Evolutionary conservation across 2,888 invertebrate genomes (phyloP), one percentile per base, ranked within the genome.

Genomic region (Lepetodrilus schrolli): DNA sequence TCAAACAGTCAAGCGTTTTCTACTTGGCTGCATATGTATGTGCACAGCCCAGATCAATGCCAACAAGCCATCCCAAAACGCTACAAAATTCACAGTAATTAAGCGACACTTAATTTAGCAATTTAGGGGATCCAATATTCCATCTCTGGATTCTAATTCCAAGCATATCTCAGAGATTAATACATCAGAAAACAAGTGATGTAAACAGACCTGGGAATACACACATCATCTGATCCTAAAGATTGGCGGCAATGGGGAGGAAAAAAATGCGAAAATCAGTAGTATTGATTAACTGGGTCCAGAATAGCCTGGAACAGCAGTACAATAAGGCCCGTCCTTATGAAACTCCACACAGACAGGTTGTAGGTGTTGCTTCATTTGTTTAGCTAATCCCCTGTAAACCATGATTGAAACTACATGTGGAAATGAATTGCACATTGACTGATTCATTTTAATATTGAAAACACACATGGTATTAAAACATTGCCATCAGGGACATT

Each of bases 71-170:
- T 58, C 58, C 26, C 58, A 30, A 58, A 58, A 26, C 26, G 30
- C 34, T n/a, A 26, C 3, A 58, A 30, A 58, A 30, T 58, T 58
- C 30, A 30, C 58, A 58, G 58, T 58, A 58, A 58, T 26, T 58
- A 58, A 58, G 58, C 58, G 58, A 58, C 34, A 34, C 34, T 58
- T 58, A 58, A 58, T 58, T 58, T 58, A 58, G 30, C 58, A 26
- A 58, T 58, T 30, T n/a, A 58, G 34, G 58, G 34, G 34, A 58
- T 58, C 58, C 58, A 58, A 58, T 58, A 58, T 58, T 58, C 58
- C 17, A 58, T 58, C 26, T 17, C 34, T 17, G n/a, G n/a, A n/a
- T n/a, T n/a, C n/a, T n/a, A n/a, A n/a, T n/a, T n/a, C n/a, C n/a
- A n/a, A n/a, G n/a, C 34, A 30, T 58, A 17, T 17, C 58, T 58